Evolutionary conservation across 2,113 vertebrate genomes (phyloP), one percentile per base, ranked within the genome.

Genomic region (Anolis carolinensis): DNA sequence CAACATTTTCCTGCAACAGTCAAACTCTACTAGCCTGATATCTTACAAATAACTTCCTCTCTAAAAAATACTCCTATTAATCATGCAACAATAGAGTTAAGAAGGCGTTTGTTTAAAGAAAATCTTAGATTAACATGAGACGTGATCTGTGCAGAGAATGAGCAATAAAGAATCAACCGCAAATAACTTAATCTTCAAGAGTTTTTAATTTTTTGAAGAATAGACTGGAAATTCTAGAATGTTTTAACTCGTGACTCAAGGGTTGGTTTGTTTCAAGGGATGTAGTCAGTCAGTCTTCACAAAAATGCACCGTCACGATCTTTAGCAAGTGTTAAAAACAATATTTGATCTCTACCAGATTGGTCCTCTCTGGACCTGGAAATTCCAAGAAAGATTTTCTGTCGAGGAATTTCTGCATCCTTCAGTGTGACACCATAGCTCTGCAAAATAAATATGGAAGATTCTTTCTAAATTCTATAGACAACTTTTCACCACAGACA

Each of bases 241-340:
- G 68, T 34, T 55, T 81, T 74, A 74, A 86, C 21, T 34, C 34
- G 32, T 86, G 78, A 86, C 34, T 86, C 39, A 30, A 13, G 11
- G 5, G n/a, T 18, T 74, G 67, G 34, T 50, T 62, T 70, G 36
- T 27, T 79, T 44, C 63, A 27, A 68, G 32, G 10, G 32, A 1
- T 34, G n/a, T 34, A 25, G 27, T 34, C 25, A 5, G 55, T 34
- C 4, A 7, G 39, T 27, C 14, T 62, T 32, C 32, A 78, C 11
- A 52, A 79, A 16, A 39, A 59, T 59, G 27, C n/a, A 13, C 48
- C 25, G 27, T 27, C 32, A 34, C 32, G 36, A 2, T 32, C 52
- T 77, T 55, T 77, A 55, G 7, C 14, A 52, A 4, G 18, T 59
- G 14, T 59, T 59, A 59, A 59, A 59, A 20, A 16, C 18, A 18